Conservation (phyloP, 2,888 invertebrate genomes). For the Shargacucullia verbasci region DNA sequence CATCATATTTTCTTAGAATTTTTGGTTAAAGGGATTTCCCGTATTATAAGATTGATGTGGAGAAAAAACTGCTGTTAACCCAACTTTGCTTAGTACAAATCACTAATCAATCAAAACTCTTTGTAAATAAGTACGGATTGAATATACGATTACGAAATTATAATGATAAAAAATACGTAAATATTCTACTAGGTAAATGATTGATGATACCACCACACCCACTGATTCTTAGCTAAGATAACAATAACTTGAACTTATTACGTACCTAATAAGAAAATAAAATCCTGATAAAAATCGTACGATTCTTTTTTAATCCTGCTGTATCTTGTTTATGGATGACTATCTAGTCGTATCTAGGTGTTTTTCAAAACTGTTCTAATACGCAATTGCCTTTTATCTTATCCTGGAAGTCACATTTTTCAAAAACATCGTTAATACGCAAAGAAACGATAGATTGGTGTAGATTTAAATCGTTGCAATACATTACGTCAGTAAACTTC, state of each 20-base stretch:
- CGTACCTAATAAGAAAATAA: conserved; percentile 9
- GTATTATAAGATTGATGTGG: background rate
- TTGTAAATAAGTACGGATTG: background rate
- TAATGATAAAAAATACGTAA: conserved; percentile 5
- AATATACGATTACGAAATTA: background rate
- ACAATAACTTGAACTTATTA: background rate
- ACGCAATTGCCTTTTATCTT: conserved; percentile 3
- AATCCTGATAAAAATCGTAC: conserved; percentile 19
- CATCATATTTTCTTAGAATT: conserved; percentile 2
- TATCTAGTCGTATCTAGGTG: too few species aligned
- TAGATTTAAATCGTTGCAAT: conserved; percentile 16
- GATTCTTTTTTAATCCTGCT: conserved; percentile 14
- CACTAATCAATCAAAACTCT: too few species aligned
- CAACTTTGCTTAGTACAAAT: background rate
- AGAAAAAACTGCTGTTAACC: too few species aligned
- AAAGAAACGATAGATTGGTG: conserved; percentile 6
- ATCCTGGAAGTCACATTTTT: conserved; percentile 16
- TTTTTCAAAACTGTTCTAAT: too few species aligned
- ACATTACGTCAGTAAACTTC: conserved; percentile 9
- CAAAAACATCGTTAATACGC: conserved; percentile 1
- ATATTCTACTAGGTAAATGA: conserved; percentile 6
- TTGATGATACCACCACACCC: conserved; percentile 13
- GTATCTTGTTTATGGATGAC: too few species aligned
- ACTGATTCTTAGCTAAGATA: background rate
- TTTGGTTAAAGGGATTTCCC: conserved; percentile 17